Conservation (phyloP, 2,113 vertebrate species). For the Mustela lutreola region DNA sequence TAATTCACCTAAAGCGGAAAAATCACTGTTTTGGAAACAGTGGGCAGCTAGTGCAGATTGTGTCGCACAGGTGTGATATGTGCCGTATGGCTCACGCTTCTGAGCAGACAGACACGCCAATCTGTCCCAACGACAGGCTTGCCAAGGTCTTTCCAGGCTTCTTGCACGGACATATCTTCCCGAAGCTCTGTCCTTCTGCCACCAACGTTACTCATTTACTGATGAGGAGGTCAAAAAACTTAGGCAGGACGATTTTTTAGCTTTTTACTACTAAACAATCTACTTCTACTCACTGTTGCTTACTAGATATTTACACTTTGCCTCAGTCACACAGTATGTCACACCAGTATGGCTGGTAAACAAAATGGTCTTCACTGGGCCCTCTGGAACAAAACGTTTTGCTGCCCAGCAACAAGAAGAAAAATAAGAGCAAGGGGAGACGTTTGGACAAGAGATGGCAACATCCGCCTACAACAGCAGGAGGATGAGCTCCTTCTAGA, state of each 20-base stretch:
- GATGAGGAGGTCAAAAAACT: slow-evolving; percentile 23
- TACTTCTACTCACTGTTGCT: background rate
- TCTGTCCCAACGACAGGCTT: slow-evolving; percentile 71
- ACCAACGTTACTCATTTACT: background rate
- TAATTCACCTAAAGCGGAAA: slow-evolving; percentile 72
- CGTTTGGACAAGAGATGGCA: background rate
- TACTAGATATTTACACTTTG: background rate
- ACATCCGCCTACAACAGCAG: background rate
- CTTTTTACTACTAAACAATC: background rate
- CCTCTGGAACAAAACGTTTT: background rate
- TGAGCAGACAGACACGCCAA: slow-evolving; percentile 82
- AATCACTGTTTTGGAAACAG: slow-evolving; percentile 80
- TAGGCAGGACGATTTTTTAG: background rate
- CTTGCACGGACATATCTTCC: slow-evolving; percentile 57
- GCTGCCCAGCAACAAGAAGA: background rate
- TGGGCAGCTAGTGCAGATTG: slow-evolving; percentile 80
- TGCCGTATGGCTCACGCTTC: slow-evolving; percentile 73
- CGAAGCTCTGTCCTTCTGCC: slow-evolving; percentile 45
- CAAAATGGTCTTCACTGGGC: background rate
- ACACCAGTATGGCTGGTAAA: background rate
- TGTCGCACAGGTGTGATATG: slow-evolving; percentile 76
- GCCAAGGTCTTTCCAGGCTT: slow-evolving; percentile 82
- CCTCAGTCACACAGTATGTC: background rate
- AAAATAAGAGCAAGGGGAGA: background rate
- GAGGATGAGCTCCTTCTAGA: background rate